Evolutionary conservation across 2,113 vertebrate species (phyloP).

Genomic region (Antechinus flavipes): DNA sequence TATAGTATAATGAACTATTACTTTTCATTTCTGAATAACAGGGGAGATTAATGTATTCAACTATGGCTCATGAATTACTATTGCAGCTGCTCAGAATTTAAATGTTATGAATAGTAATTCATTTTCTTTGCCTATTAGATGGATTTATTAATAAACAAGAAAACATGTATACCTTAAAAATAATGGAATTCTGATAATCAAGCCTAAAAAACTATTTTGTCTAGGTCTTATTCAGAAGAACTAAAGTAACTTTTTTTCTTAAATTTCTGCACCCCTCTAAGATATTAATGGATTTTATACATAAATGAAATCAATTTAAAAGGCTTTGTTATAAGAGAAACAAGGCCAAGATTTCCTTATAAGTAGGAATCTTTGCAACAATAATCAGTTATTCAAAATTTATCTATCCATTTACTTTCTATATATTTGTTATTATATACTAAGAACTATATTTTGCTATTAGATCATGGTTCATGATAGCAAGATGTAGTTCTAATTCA

Average conservation of each 20-base stretch:
- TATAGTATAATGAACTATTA: conserved; percentile 72
- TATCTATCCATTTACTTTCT: background rate
- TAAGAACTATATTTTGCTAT: background rate
- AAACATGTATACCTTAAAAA: conserved; percentile 24
- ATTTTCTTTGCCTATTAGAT: conserved; percentile 70
- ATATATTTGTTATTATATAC: background rate
- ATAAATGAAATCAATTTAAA: conserved; percentile 10
- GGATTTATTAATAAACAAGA: conserved; percentile 64
- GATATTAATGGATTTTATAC: background rate
- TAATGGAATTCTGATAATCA: background rate
- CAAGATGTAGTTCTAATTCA: background rate
- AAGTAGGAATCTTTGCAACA: background rate
- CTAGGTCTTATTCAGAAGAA: conserved; percentile 12
- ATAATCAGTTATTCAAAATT: background rate
- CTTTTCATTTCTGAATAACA: conserved; percentile 76
- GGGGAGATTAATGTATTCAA: conserved; percentile 71
- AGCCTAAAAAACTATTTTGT: conserved; percentile 13
- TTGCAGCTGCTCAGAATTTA: conserved; percentile 71
- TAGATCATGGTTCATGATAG: background rate
- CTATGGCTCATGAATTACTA: conserved; percentile 68
- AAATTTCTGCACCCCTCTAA: background rate
- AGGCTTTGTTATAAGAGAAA: background rate
- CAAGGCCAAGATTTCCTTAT: background rate
- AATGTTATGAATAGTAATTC: conserved; percentile 55
- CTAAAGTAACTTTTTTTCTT: conserved; percentile 22